A percentile compares a stretch with the other conserved stretches of the same genome.
These are phyloP conservation scores for Camponotus fellah DNA, from an alignment of 2,888 invertebrate species.

Conservation along the genomic window DNA sequence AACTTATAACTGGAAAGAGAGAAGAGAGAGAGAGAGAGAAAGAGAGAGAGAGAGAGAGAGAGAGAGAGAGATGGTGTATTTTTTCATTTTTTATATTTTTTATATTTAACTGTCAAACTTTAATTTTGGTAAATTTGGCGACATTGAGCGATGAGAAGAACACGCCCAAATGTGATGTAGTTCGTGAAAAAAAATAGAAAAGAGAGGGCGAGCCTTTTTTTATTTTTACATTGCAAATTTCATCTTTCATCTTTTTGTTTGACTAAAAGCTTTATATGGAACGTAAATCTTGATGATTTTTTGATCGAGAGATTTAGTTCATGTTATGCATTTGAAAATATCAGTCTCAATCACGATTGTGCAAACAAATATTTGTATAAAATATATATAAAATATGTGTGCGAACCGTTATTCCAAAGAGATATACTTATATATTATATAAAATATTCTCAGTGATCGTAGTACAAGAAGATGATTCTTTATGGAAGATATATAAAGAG, in stretches of 20 bases:
- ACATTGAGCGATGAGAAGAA: conserved; percentile 65
- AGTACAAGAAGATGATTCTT: not conserved
- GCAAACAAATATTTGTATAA: not conserved
- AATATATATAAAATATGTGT: not conserved
- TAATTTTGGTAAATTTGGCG: conserved; percentile 47
- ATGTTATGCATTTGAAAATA: not conserved
- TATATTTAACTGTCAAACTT: conserved; percentile 52
- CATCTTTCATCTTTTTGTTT: not conserved
- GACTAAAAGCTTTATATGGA: not conserved
- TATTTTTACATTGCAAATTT: conserved; percentile 10
- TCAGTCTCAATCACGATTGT: not conserved
- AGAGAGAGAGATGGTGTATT: not conserved
- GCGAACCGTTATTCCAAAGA: not conserved
- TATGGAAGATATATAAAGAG: too few relatives aligned
- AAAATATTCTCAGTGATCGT: not conserved
- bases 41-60: too few relatives aligned
- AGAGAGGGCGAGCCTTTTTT: not conserved
- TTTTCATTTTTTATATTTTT: conserved; percentile 22
- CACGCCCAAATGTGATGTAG: not conserved
- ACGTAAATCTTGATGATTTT: not conserved
- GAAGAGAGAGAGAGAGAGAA: not conserved
- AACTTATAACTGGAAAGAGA: not conserved
- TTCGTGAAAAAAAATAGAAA: conserved; percentile 2
- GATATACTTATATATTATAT: not conserved
- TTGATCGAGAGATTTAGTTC: not conserved